Base-by-base conservation (phyloP, 2,888 invertebrate genomes). In the Dicycla oo region DNA sequence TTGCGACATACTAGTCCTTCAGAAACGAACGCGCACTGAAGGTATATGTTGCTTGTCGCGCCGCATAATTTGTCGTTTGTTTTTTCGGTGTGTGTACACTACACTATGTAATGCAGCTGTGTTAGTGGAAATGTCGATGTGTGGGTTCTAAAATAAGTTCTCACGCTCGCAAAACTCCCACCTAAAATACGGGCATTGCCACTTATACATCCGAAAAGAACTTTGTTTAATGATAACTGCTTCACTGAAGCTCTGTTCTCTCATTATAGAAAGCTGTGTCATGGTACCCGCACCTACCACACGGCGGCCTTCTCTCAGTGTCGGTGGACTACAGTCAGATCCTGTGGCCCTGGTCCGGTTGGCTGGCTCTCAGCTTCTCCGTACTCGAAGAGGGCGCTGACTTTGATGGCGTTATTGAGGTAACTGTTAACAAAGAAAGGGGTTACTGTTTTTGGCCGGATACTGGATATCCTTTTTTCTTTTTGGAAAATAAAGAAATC, bases 311-410 rank as follows among this genome's bases (percentile, higher is more conserved):
- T 75, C 96, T 99, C 56, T 97, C 98, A 66, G 97, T 98, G 47
- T 97, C 98, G 0, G 97, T 98, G 69, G 97, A 98, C 6, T 97
- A 98, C 94, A 98, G 98, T 18, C 97, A 97, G 81, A 96, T 98
- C 51, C 94, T 99, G 68, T 99, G 99, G 99, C 99, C 99, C 0
- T 99, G 99, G 99, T 98, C 99, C 1, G 99, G 99, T 0, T 99
- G 98, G 98, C 93, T 99, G 85, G 98, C 99, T 2, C 97, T 99
- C 47, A 93, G 92, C 73, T 93, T 96, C 83, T 92, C 94, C 0
- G 97, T 97, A 0, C 88, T 96, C 1, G 95, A 97, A 78, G 91
- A 92, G 40, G 97, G 97, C 4, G 96, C 96, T 0, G 90, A 92
- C 54, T 96, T 93, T 75, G 95, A 95, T 53, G 96, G 96, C 0